Conservation (phyloP, 2,888 invertebrate species). For the Caenorhabditis drosophilae region DNA sequence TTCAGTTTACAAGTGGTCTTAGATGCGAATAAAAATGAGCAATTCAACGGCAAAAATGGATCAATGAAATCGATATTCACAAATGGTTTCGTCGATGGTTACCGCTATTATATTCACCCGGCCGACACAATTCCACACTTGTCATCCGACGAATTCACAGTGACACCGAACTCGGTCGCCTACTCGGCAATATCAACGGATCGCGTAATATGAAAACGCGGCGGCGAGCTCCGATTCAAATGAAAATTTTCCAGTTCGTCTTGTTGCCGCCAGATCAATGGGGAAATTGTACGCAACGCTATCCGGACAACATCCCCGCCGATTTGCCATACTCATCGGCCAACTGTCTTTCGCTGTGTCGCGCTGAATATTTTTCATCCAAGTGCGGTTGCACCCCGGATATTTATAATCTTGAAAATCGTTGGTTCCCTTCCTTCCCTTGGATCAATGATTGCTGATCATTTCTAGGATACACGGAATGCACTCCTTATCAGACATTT, state of each 20-base stretch:
- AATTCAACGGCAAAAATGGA: slow-evolving; percentile 33
- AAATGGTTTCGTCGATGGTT: slow-evolving; percentile 61
- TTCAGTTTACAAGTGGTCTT: slow-evolving; percentile 49
- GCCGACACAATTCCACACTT: slow-evolving; percentile 49
- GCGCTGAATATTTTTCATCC: slow-evolving; percentile 37
- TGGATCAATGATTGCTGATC: background rate
- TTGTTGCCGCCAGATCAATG: slow-evolving; percentile 39
- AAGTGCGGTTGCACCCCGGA: slow-evolving; percentile 49
- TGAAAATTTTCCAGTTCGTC: slow-evolving; percentile 38
- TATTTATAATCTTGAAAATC: slow-evolving; percentile 45
- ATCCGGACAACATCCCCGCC: slow-evolving; percentile 28
- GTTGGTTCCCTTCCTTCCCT: slow-evolving; percentile 14
- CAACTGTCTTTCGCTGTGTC: slow-evolving; percentile 42
- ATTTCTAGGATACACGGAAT: slow-evolving; percentile 35
- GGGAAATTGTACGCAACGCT: slow-evolving; percentile 49
- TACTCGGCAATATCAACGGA: slow-evolving; percentile 59
- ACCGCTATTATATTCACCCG: slow-evolving; percentile 62
- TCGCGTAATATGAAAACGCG: slow-evolving; percentile 21
- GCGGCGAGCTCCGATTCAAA: background rate
- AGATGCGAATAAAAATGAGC: slow-evolving; percentile 58
- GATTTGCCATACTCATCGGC: slow-evolving; percentile 37
- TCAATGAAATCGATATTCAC: slow-evolving; percentile 43
- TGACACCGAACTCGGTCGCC: slow-evolving; percentile 56
- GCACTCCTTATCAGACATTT: slow-evolving; percentile 40
- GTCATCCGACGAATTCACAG: slow-evolving; percentile 60